Conservation (phyloP, 2,797 vertebrate genomes). For the Spondyliosoma cantharus region DNA sequence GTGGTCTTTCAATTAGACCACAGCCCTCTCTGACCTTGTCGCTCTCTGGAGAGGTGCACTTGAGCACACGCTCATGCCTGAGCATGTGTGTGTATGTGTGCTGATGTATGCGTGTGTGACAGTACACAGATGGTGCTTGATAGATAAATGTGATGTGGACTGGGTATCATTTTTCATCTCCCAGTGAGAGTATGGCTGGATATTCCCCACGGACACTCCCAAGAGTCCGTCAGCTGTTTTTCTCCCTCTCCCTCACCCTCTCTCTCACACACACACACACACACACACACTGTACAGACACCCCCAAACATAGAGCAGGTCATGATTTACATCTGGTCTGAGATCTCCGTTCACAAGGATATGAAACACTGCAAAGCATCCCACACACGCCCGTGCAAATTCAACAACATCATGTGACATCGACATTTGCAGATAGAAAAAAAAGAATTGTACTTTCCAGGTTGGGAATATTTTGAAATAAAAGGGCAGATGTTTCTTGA, state of each 20-base stretch:
- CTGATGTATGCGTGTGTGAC: constrained; percentile 52
- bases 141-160: constrained; percentile 68
- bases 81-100: constrained; percentile 38
- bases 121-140: constrained; percentile 75
- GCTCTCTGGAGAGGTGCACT: constrained; percentile 66
- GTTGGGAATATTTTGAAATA: constrained; percentile 7
- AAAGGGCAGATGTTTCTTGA: background rate
- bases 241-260: background rate
- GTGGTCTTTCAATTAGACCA: constrained; percentile 77
- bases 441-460: background rate
- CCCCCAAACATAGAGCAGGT: background rate
- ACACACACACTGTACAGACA: background rate
- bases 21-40: constrained; percentile 70
- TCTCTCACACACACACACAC: background rate
- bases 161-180: constrained; percentile 72
- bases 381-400: background rate
- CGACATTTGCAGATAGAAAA: constrained; percentile 9
- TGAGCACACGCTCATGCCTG: constrained; percentile 23
- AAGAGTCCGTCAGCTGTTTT: constrained; percentile 28
- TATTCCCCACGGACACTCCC: constrained; percentile 51
- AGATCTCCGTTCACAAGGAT: constrained; percentile 19
- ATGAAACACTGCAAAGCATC: constrained; percentile 21
- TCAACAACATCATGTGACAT: background rate
- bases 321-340: constrained; percentile 28
- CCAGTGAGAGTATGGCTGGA: constrained; percentile 46